Percentiles rank a stretch among this genome's conserved stretches.
These are phyloP conservation scores for Toxostoma redivivum DNA, from an alignment of 2,113 vertebrate species.

Conservation along the genomic window DNA sequence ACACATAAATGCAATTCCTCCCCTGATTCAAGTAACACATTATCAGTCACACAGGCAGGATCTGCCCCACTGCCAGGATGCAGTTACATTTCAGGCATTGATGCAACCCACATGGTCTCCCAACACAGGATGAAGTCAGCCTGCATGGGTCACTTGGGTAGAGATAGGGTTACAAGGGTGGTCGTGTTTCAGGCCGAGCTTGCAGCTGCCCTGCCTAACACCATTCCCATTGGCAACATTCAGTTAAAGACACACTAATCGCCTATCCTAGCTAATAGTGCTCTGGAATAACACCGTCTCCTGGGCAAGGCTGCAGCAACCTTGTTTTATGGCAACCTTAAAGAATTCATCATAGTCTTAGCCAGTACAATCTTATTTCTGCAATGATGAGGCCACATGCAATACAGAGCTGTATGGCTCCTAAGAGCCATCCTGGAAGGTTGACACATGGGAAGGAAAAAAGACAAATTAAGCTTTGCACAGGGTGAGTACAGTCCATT, in stretches of 20 bases:
- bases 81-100: conserved; percentile 15
- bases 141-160: conserved; percentile 7
- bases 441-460: neutral
- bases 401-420: accelerated
- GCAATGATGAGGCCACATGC: accelerated
- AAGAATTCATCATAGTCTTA: neutral
- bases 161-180: conserved; percentile 68
- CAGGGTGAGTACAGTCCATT: neutral
- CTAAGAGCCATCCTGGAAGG: neutral
- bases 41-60: neutral
- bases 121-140: neutral
- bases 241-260: conserved; percentile 56
- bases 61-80: neutral
- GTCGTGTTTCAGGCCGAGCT: conserved; percentile 76
- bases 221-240: conserved; percentile 17
- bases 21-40: neutral
- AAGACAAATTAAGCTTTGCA: neutral
- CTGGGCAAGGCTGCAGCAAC: neutral
- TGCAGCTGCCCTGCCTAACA: conserved; percentile 45
- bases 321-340: neutral
- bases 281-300: neutral
- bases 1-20: neutral
- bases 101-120: neutral
- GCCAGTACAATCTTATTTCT: neutral
- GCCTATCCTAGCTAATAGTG: neutral